Evolutionary conservation across 1,140 invertebrate species (phyloP).

Genomic region (Bombyx mandarina): DNA sequence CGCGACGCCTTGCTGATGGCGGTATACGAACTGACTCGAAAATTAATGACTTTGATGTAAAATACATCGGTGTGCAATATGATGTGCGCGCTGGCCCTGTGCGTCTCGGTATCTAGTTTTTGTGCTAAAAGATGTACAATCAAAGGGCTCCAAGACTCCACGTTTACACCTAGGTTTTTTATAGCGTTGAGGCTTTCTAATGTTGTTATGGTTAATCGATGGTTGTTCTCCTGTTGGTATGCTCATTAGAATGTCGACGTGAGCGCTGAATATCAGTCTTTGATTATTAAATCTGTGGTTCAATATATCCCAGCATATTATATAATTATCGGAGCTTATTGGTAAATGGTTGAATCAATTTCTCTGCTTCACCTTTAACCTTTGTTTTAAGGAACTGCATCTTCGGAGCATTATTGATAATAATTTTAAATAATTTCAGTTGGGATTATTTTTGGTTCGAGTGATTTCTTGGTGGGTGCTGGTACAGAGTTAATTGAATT

Average conservation of each 20-base stretch:
- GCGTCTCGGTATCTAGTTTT: neutral
- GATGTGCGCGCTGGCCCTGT: neutral
- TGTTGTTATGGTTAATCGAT: constrained; percentile 8
- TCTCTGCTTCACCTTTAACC: neutral
- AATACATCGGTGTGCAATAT: too few species aligned
- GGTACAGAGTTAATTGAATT: too few species aligned
- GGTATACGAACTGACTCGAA: too few species aligned
- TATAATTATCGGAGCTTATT: neutral
- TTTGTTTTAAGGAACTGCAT: constrained; percentile 7
- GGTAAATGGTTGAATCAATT: constrained; percentile 1
- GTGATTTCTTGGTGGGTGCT: too few species aligned
- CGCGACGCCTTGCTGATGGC: too few species aligned
- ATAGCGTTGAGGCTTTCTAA: constrained; percentile 17
- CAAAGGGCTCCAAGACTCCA: constrained; percentile 16
- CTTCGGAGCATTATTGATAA: neutral
- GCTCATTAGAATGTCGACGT: constrained; percentile 4
- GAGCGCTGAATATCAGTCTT: constrained; percentile 7
- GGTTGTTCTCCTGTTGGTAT: constrained; percentile 8
- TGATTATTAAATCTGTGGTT: constrained; percentile 4
- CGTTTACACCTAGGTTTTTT: constrained; percentile 18
- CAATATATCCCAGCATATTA: constrained; percentile 4
- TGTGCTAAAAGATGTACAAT: constrained; percentile 12
- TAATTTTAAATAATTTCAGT: too few species aligned
- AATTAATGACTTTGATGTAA: too few species aligned
- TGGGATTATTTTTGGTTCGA: too few species aligned